Percentiles rank a stretch among this genome's conserved stretches.
These are phyloP conservation scores for Pardalotus punctatus DNA, from an alignment of 2,113 vertebrate genomes.

Conservation along the genomic window DNA sequence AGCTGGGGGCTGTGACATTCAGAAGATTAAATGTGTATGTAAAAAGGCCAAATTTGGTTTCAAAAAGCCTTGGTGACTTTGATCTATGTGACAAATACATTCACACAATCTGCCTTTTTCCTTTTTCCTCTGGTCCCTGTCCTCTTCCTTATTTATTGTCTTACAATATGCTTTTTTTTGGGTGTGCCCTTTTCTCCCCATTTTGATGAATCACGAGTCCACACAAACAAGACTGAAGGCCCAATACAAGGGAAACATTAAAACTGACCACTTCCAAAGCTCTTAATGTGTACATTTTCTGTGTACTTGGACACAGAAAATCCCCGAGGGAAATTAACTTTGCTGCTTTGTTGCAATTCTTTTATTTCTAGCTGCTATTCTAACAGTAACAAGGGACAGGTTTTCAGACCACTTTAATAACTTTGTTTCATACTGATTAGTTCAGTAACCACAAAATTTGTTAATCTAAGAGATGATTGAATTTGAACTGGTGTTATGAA, in stretches of 20 bases:
- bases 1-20: neutral
- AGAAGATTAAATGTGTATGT: neutral
- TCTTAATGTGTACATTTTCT: neutral
- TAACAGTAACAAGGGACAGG: neutral
- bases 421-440: neutral
- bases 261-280: neutral
- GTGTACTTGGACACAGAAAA: neutral
- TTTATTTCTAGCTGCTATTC: neutral
- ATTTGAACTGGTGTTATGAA: neutral
- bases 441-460: neutral
- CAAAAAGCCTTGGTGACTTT: neutral
- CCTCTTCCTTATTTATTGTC: neutral
- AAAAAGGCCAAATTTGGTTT: neutral
- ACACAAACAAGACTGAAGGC: neutral
- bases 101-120: neutral
- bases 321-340: neutral
- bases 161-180: neutral
- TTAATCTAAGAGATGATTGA: neutral
- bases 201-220: neutral
- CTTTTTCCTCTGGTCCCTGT: neutral
- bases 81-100: neutral
- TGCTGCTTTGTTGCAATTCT: neutral
- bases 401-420: neutral
- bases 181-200: neutral
- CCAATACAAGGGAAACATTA: neutral